Base-by-base conservation (phyloP, 2,113 vertebrate genomes). In the Pelusios castaneus region DNA sequence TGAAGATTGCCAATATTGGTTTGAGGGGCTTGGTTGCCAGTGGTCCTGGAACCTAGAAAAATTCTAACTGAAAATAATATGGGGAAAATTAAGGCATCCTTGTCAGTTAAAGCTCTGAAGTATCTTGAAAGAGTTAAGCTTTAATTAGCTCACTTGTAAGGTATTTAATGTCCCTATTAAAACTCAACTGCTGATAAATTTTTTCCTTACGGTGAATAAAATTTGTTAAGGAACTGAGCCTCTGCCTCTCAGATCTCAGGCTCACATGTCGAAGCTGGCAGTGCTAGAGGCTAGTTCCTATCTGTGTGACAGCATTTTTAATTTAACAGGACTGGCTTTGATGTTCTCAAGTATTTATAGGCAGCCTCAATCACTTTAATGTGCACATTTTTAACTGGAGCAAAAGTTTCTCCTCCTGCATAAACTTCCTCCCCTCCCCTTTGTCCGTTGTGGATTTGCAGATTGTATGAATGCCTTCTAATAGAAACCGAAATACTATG, bases 291-390 rank as follows among this genome's bases (percentile, higher is more conserved):
- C 98, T 98, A 98, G 98, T 98, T 98, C 97, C 98, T 98, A 97
- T 98, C 98, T 98, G 96, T 98, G 98, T 98, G 98, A 98, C 98
- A 98, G 98, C 98, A 95, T 98, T 98, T 98, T 98, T 98, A 98
- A 98, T 98, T 98, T 98, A 98, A 98, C 97, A 98, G 98, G 97
- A 97, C 95, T 17, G 77, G 93, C 98, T 99, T 99, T 99, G 98
- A 99, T 98, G 98, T 98, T 98, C 98, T 96, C 17, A 96, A 98
- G 98, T 98, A 98, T 98, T 99, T 98, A 98, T 98, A 98, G 98
- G 97, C 98, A 97, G 97, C 95, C 98, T 98, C 97, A 98, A 98
- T 98, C 98, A 97, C 96, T 98, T 91, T 95, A 95, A 94, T 96
- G 60, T 97, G 94, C 95, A 89, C 95, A 96, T 95, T 97, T 95